phyloP scores from a whole-genome alignment of 2,888 invertebrate species.

The Lasiommata megera region DNA sequence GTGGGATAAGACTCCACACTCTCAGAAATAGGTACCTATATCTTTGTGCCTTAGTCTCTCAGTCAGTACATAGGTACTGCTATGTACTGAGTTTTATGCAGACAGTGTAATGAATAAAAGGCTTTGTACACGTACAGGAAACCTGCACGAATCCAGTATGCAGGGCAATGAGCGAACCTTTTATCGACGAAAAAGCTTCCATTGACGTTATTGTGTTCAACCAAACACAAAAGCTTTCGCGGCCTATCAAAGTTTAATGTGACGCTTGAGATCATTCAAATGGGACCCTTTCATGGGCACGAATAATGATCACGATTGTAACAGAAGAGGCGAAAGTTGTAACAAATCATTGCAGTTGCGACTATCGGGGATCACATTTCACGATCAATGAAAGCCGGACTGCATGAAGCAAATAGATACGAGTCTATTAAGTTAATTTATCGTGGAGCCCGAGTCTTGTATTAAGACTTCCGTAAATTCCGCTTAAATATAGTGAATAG shows the following conservation, averaged over 20 bases:
- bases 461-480: not conserved
- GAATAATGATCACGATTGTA: constrained; percentile 35
- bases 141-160: constrained; percentile 1
- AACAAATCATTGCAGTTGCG: constrained; percentile 18
- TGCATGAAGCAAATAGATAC: not conserved
- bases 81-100: not conserved
- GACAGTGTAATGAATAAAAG: not conserved
- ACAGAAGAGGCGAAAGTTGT: constrained; percentile 43
- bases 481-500: too few relatives aligned
- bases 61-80: too few relatives aligned
- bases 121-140: constrained; percentile 8
- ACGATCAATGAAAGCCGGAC: constrained; percentile 12
- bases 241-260: constrained; percentile 29
- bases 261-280: constrained; percentile 43
- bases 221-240: constrained; percentile 22
- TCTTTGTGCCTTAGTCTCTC: too few relatives aligned
- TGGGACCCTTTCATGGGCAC: constrained; percentile 43
- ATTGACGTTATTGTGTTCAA: constrained; percentile 8
- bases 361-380: constrained; percentile 16
- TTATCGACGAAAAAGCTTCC: constrained; percentile 9
- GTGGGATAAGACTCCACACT: too few relatives aligned
- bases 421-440: constrained; percentile 9
- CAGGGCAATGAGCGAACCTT: constrained; percentile 9
- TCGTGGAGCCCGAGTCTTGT: not conserved
- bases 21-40: too few relatives aligned